A percentile compares a stretch with the other conserved stretches of the same genome.
Conservation (phyloP, 2,113 vertebrate genomes). For the Odocoileus virginianus region DNA sequence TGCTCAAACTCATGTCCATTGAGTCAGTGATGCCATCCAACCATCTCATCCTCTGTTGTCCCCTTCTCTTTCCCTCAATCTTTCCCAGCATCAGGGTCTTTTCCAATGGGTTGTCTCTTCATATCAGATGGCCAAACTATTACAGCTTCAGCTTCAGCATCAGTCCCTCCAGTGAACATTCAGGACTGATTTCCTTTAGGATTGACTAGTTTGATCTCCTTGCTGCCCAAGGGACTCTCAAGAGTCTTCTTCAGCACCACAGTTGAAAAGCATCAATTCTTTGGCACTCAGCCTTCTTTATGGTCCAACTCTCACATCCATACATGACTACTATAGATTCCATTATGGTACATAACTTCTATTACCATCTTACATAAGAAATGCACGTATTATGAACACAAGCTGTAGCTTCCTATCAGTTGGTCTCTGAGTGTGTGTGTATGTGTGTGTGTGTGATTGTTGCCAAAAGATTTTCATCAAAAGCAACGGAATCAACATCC, state of each 20-base stretch:
- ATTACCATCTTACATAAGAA: not conserved
- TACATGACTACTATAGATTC: not conserved
- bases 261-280: not conserved
- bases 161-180: not conserved
- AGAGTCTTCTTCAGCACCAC: not conserved
- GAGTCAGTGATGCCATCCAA: not conserved
- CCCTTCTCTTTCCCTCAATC: not conserved
- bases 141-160: not conserved
- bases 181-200: not conserved
- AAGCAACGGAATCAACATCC: slow-evolving; percentile 32
- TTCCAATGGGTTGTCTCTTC: not conserved
- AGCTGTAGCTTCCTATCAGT: not conserved
- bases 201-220: not conserved
- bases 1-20: not conserved
- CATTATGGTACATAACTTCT: not conserved
- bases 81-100: not conserved
- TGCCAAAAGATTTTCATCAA: not conserved
- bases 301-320: not conserved
- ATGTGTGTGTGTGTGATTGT: not conserved
- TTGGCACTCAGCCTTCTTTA: not conserved
- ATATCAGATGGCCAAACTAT: not conserved
- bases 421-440: not conserved
- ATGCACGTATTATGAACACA: not conserved
- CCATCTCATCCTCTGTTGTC: not conserved
- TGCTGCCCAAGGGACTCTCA: not conserved